Conservation (phyloP, 2,888 invertebrate genomes). For the Achlya flavicornis region DNA sequence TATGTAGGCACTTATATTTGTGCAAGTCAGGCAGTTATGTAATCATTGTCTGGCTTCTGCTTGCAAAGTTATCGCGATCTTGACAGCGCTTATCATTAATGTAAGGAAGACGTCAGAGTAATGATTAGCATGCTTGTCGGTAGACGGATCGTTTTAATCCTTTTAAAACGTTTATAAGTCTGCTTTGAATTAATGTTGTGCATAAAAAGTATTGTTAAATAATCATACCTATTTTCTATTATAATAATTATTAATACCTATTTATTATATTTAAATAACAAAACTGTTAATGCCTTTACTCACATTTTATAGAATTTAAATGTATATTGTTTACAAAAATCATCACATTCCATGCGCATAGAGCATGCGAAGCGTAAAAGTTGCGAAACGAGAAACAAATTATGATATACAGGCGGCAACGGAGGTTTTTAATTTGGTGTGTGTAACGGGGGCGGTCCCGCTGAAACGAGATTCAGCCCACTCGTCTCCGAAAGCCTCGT, state of each 20-base stretch:
- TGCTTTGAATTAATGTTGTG: background rate
- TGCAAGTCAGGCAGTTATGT: constrained; percentile 21
- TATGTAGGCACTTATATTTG: constrained; percentile 2
- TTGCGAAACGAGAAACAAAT: constrained; percentile 40
- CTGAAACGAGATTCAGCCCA: constrained; percentile 34
- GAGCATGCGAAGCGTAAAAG: constrained; percentile 27
- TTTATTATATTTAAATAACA: too few relatives aligned
- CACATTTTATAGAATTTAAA: background rate
- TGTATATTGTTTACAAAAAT: background rate
- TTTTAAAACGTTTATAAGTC: constrained; percentile 24
- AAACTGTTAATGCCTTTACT: background rate
- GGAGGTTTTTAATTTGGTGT: constrained; percentile 51
- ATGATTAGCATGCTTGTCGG: background rate
- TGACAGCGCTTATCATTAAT: constrained; percentile 34
- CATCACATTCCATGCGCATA: constrained; percentile 11
- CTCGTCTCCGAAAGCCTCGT: constrained; percentile 41
- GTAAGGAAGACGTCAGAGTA: constrained; percentile 23
- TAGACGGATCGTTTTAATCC: background rate
- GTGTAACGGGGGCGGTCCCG: constrained; percentile 34
- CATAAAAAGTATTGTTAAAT: background rate
- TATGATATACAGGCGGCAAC: constrained; percentile 40
- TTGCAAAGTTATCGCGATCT: constrained; percentile 17
- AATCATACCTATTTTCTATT: background rate
- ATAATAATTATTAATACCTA: too few relatives aligned
- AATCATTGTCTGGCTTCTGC: constrained; percentile 28